A percentile compares a stretch with the other conserved stretches of the same genome.
These are phyloP conservation scores for Morus bassanus DNA, from an alignment of 2,797 vertebrate species.

Conservation along the genomic window DNA sequence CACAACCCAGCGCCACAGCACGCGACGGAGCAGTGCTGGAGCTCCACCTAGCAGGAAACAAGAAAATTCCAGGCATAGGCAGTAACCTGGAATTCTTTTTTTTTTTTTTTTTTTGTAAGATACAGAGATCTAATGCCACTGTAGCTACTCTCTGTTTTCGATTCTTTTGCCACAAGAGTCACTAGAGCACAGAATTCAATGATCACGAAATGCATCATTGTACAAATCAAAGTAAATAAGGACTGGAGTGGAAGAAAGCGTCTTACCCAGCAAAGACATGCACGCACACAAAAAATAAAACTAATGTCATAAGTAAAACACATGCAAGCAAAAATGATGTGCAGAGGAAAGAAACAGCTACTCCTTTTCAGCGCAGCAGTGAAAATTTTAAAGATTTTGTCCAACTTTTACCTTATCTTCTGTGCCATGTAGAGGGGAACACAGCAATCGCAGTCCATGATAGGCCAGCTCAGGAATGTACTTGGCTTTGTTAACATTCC, in stretches of 20 bases:
- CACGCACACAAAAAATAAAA: neutral
- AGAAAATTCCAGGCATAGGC: neutral
- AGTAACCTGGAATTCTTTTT: neutral
- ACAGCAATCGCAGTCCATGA: slow-evolving; percentile 83
- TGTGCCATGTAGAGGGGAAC: slow-evolving; percentile 82
- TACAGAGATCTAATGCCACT: neutral
- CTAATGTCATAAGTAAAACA: neutral
- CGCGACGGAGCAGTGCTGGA: neutral
- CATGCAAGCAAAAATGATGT: accelerated
- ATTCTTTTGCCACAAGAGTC: neutral
- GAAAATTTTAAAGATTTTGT: neutral
- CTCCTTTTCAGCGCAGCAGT: neutral
- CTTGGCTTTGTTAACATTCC: slow-evolving; percentile 73
- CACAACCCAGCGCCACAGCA: neutral
- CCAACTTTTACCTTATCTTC: slow-evolving; percentile 79
- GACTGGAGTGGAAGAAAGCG: neutral
- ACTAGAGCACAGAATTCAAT: neutral
- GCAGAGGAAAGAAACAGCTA: neutral
- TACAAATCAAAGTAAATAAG: neutral
- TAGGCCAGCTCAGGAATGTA: slow-evolving; percentile 87
- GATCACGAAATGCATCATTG: neutral
- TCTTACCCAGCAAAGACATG: neutral
- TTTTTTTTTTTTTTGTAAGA: neutral
- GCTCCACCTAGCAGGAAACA: slow-evolving; percentile 65
- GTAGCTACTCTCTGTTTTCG: neutral